Evolutionary conservation across 2,888 invertebrate species (phyloP).

Genomic region (Alloplasta piceator): DNA sequence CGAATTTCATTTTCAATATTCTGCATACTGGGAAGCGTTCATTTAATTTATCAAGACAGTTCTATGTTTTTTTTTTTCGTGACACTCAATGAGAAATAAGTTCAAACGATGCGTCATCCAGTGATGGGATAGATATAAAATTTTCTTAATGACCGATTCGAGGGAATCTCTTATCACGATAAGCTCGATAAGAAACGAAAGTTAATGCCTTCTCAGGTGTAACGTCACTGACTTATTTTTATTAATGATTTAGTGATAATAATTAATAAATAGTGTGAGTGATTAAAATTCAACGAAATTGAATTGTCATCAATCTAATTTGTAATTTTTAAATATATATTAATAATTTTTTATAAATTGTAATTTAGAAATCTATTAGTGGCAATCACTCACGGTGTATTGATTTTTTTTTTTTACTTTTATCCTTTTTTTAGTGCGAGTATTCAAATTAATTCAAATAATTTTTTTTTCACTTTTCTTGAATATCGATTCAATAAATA

Average conservation of each 20-base stretch:
- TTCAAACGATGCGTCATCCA: constrained; percentile 34
- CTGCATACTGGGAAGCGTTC: constrained; percentile 22
- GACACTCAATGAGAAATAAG: constrained; percentile 15
- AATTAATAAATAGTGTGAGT: not conserved
- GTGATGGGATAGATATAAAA: constrained; percentile 13
- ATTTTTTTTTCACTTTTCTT: too few relatives aligned
- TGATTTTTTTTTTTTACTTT: too few relatives aligned
- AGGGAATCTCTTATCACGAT: constrained; percentile 50
- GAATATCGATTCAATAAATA: too few relatives aligned
- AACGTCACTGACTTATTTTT: not conserved
- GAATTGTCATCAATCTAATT: not conserved
- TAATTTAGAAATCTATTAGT: too few relatives aligned
- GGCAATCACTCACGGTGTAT: too few relatives aligned
- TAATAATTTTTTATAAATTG: too few relatives aligned
- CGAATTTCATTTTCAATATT: constrained; percentile 32
- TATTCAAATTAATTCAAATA: too few relatives aligned
- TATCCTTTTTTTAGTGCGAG: too few relatives aligned
- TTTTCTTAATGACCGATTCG: constrained; percentile 27
- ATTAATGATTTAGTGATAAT: not conserved
- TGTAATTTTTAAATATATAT: not conserved
- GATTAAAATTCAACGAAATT: not conserved
- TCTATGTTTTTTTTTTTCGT: constrained; percentile 3
- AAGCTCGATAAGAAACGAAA: constrained; percentile 57
- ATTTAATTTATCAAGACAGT: constrained; percentile 2
- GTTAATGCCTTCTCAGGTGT: constrained; percentile 25